Evolutionary conservation across 2,113 vertebrate species (phyloP), one percentile per base, ranked within the genome.

Genomic region (Thalassarche chlororhynchos): DNA sequence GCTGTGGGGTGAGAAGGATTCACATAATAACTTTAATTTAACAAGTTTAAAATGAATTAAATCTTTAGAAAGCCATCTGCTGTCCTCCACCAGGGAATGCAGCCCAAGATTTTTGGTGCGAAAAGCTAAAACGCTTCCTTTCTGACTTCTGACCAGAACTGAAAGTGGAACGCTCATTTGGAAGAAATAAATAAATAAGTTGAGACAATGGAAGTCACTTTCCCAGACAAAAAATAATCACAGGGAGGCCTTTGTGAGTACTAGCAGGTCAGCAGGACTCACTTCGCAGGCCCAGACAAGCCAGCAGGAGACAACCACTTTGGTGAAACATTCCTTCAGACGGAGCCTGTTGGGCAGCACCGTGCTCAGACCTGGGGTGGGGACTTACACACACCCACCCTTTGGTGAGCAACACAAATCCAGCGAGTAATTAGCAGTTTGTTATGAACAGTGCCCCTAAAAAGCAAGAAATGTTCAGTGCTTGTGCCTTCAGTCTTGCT

Each of bases 201-300:
- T 34, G 60, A 92, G 68, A 89, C 76, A 97, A 90, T 79, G 87
- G 44, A 93, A 96, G 23, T n/a, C 83, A 71, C 38, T 96, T 90
- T 90, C 55, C 74, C 87, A 91, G 90, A 89, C 91, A 68, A 87
- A 97, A 96, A 94, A 88, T 84, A 95, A 91, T 83, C 90, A 87
- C 52, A 93, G 64, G 65, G 72, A 38, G 9, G 34, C 54, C 47
- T 92, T 74, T 96, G 78, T 81, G 57, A 62, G 23, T 76, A 66
- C 51, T 32, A 86, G 34, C 68, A 85, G 84, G 74, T 90, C 91
- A 93, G 68, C 61, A 95, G 44, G 85, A 76, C 87, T 70, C 62
- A 51, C 44, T 87, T 46, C 1, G 9, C 83, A 88, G 75, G 87
- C 55, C 51, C 84, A 85, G 87, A 82, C 91, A 89, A 72, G 68